Conservation (phyloP, 2,888 invertebrate genomes). For the Melikaiella ostensackeni region DNA sequence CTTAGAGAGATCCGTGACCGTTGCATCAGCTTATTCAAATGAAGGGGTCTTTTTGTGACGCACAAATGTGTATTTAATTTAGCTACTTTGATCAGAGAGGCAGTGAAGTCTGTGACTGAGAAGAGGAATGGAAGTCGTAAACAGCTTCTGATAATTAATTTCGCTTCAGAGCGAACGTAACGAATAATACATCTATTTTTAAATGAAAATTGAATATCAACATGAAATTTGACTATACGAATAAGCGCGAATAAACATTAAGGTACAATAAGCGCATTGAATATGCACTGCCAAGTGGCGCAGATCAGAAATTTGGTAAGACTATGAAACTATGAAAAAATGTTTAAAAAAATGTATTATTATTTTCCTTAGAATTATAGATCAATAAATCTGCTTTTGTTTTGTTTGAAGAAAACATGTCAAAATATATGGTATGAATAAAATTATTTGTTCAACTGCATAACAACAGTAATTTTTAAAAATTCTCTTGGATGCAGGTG, state of each 20-base stretch:
- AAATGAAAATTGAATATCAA: not conserved
- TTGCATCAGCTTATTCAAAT: not conserved
- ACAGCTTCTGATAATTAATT: not conserved
- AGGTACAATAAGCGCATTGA: too few relatives aligned
- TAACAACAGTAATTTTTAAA: too few relatives aligned
- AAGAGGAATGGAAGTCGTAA: not conserved
- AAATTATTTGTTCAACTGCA: too few relatives aligned
- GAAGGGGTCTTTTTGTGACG: not conserved
- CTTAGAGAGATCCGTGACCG: constrained; percentile 43
- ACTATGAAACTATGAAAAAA: too few relatives aligned
- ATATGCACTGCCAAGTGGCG: too few relatives aligned
- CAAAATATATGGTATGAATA: too few relatives aligned
- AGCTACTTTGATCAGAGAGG: not conserved
- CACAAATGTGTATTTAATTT: not conserved
- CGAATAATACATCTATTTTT: not conserved
- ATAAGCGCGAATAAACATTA: not conserved
- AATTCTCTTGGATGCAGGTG: too few relatives aligned
- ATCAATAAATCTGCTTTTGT: too few relatives aligned
- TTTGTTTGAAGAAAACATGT: too few relatives aligned
- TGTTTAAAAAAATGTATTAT: too few relatives aligned
- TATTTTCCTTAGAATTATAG: too few relatives aligned
- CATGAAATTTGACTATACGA: not conserved
- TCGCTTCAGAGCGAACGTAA: too few relatives aligned
- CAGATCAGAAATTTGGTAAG: not conserved
- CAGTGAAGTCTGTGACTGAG: not conserved